Evolutionary conservation across 2,888 invertebrate genomes (phyloP), one percentile per base, ranked within the genome.

Genomic region (Chrysotoxum bicinctum): DNA sequence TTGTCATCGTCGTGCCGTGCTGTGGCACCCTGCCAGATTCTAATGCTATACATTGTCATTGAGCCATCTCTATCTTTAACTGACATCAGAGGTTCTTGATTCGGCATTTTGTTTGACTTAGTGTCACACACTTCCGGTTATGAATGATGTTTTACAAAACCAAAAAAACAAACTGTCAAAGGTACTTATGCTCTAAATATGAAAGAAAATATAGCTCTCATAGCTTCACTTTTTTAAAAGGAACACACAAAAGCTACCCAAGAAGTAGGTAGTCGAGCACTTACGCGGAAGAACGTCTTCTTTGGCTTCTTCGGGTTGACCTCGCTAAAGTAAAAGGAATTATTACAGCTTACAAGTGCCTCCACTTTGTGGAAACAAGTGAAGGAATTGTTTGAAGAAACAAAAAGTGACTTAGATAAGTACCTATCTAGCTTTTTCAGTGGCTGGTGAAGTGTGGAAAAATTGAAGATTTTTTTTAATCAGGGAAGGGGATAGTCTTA

Each of bases 61-160:
- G 14, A 30, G 8, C 23, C 26, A n/a, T 23, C 37, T 43, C 35
- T 72, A 32, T 76, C n/a, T n/a, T n/a, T n/a, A n/a, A 58, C 74
- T 30, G 73, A 48, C 48, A 62, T 21, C 9, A 64, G 62, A 64
- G 14, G 64, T 60, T 70, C 69, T 50, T 40, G 23, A 35, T 58
- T 64, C 54, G 62, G 81, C 66, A 72, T 40, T 40, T 76, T 76
- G 76, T 60, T 82, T 82, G 81, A 76, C 81, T 82, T 72, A 76
- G 76, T 66, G 76, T 82, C 82, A 68, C 73, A 72, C 52, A 77
- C 77, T 82, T 82, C 82, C 82, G 82, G 82, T 68, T 68, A 21
- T 66, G 35, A 21, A 21, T 66, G 35, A 21, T 32, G 16, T 45
- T 19, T 43, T 1, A 45, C 19, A 10, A 21, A n/a, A 8, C 2